Base-by-base conservation (phyloP, 2,113 vertebrate species). In the Dolichallabes microphthalmus region DNA sequence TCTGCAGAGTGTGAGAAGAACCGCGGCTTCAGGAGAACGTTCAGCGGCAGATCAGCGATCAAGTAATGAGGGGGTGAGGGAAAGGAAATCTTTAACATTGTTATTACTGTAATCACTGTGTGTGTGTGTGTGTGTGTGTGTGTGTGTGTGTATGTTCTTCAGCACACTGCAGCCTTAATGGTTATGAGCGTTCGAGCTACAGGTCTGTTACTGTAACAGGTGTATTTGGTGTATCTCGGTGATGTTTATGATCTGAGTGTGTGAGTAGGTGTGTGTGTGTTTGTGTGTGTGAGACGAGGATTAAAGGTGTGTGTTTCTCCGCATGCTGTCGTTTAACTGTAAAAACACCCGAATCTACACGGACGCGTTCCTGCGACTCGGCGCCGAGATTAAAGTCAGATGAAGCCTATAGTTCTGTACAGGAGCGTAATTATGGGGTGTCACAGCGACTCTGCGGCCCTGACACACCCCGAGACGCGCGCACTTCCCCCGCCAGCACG, bases 341-440 rank as follows among this genome's bases (percentile, higher is more conserved):
- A 57, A 35, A 22, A 58, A 8, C 45, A 45, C 7, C 45, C 32
- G 8, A 30, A 66, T 45, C 45, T 7, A 45, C 6, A 45, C 6
- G 45, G 13, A 30, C 14, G n/a, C 14, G n/a, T 2, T 30, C 2
- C 14, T 68, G 30, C 9, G 64, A 30, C 64, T 68, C 14, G 64
- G 13, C 17, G 14, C 27, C 17, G 64, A 68, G 32, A 5, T 6
- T 68, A 30, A 32, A 17, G 64, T 68, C 64, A 32, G 64, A 68
- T 9, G 17, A 32, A 30, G 55, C 25, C 45, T 68, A 13, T 82
- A 82, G 63, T 68, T 19, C 22, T 57, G 35, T 82, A 82, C 1
- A 32, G 80, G 22, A 35, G 6, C 15, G 50, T 82, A 82, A 82
- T 82, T 82, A 32, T 53, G 15, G 66, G 7, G 30, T 22, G 64